Evolutionary conservation across 2,113 vertebrate genomes (phyloP), one percentile per base, ranked within the genome.

Genomic region (Phrynosoma platyrhinos): DNA sequence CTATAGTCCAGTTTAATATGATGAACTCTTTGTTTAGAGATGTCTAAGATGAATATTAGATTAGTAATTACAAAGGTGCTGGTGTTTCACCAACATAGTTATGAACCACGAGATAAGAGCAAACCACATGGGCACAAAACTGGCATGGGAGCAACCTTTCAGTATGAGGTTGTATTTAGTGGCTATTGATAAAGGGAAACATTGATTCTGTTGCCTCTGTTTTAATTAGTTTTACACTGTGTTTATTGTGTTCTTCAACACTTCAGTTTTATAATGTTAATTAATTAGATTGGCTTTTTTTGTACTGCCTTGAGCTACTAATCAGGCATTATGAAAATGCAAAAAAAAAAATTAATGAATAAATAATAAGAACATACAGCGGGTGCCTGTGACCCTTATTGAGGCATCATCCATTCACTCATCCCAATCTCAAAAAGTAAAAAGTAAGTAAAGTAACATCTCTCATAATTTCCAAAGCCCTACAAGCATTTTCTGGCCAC

Each of bases 271-370:
- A 86, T 86, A 78, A 78, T 21, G 74, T 66, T 77, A 78, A 86
- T 86, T 58, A 47, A 86, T 23, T 78, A 78, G 74, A 86, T 52
- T 86, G 58, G 78, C 76, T 86, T 85, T 77, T 77, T 86, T 58
- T 68, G 75, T 52, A 68, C 75, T 78, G 36, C 75, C 40, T 64
- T 52, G 16, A 78, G 58, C 58, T 21, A 78, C 27, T 62, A 74
- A 47, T 58, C n/a, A 47, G 7, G 58, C 7, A 40, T 16, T 47
- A 66, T 86, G 64, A 86, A 78, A 71, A 83, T 40, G 18, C 53
- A 84, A 40, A 84, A 84, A 13, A n/a, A 64, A 84, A 13, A n/a
- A 64, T 32, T 36, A 27, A 66, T 42, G 62, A 40, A 82, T 68
- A 4, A 40, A 82, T 68, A 2, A 23, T 75, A 62, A 52, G 52